Evolutionary conservation across 1,140 invertebrate genomes (phyloP), one percentile per base, ranked within the genome.

Genomic region (Psix sp.): DNA sequence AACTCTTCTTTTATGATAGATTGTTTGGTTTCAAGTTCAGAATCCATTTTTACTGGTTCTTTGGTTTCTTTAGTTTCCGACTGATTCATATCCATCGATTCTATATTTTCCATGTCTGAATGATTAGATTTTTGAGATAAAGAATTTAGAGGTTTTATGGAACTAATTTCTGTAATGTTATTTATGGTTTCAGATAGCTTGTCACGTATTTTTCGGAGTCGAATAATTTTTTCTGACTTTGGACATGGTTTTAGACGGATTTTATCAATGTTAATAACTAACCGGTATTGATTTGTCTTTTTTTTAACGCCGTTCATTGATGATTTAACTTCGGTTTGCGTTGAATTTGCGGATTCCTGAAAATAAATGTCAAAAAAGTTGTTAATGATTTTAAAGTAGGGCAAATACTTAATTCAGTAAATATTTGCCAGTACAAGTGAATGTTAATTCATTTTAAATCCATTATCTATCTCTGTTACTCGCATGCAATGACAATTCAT

Each of bases 211-310:
- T 40, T 57, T 2, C 33, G 17, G 7, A 62, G 20, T 20, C 31
- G 26, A 0, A 71, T 10, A 11, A 39, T 33, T 24, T 71, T 78
- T 51, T 62, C 39, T 62, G 78, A 80, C 21, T 71, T 79, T 7
- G 80, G 81, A 33, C 74, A 74, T 15, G 83, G 78, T 29, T 68
- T 78, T 10, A 74, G 24, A 20, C 74, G 49, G 24, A 84, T 75
- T 71, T 86, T 86, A 14, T 84, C 82, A 17, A 86, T 84, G 11
- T 83, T 77, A 70, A 86, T 82, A 0, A 76, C 80, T 24, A 86
- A 59, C 11, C 82, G 76, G 56, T 84, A 86, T 10, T 67, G 20
- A 39, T 48, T 49, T 13, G 5, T 7, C 1, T 14, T 29, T 39
- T 39, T 5, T 15, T 6, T 24, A n/a, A n/a, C n/a, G 0, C 33